These are phyloP conservation scores for Sapayoa aenigma DNA, from an alignment of 2,113 vertebrate genomes.

Conservation along the genomic window DNA sequence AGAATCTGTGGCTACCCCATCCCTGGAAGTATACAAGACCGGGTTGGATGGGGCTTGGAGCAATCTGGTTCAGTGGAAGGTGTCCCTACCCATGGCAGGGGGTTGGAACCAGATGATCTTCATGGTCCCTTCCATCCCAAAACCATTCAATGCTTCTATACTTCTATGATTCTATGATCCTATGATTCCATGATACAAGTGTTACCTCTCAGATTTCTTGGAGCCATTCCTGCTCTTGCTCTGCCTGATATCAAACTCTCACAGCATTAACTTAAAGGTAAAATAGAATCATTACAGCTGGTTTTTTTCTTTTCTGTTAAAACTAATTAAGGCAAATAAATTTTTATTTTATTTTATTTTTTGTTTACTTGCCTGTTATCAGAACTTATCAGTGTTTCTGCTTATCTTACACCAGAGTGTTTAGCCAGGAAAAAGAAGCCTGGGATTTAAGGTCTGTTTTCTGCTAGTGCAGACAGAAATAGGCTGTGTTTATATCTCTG, in stretches of 20 bases:
- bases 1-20: not conserved
- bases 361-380: not conserved
- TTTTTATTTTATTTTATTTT: not conserved
- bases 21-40: not conserved
- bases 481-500: not conserved
- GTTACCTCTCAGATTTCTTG: not conserved
- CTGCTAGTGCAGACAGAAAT: not conserved
- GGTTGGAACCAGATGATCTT: accelerated
- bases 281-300: not conserved
- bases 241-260: not conserved
- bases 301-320: not conserved
- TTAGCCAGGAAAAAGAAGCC: not conserved
- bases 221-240: not conserved
- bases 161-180: not conserved
- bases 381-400: not conserved
- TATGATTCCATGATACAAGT: no score
- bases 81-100: not conserved
- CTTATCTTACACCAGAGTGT: not conserved
- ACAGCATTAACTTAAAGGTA: not conserved
- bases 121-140: not conserved
- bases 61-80: not conserved
- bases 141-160: not conserved
- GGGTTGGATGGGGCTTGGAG: not conserved
- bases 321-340: not conserved
- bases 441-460: constrained; percentile 9